phyloP scores from a whole-genome alignment of 2,113 vertebrate genomes.

The Coracopsis vasa region DNA sequence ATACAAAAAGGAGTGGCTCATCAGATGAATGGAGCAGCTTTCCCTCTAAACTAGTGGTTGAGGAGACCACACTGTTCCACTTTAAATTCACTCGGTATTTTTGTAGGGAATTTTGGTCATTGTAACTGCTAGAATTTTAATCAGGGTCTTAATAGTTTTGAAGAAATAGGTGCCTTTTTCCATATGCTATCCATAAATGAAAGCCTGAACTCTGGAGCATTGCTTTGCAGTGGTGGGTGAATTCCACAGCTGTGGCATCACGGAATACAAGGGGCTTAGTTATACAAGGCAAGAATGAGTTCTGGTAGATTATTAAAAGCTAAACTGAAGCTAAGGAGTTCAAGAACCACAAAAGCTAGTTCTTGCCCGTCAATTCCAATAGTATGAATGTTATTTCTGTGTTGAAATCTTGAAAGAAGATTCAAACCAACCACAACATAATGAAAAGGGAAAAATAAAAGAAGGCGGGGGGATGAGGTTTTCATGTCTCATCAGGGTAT shows the following conservation, averaged over 20 bases:
- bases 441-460: not conserved
- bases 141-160: not conserved
- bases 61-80: not conserved
- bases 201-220: not conserved
- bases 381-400: not conserved
- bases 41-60: not conserved
- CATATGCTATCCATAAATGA: not conserved
- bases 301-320: slow-evolving; percentile 38
- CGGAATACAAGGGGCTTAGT: slow-evolving; percentile 11
- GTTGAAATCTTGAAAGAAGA: slow-evolving; percentile 9
- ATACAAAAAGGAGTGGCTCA: not conserved
- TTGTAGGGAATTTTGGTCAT: not conserved
- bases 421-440: not conserved
- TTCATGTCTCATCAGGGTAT: not conserved
- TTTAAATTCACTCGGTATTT: not conserved
- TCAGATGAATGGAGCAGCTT: not conserved
- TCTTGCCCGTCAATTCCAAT: slow-evolving; percentile 14
- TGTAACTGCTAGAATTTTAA: not conserved
- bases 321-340: not conserved
- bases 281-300: slow-evolving; percentile 9
- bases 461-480: not conserved
- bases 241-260: slow-evolving; percentile 28
- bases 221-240: not conserved
- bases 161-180: not conserved
- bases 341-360: slow-evolving; percentile 36